These are phyloP conservation scores for Clamator glandarius DNA, from an alignment of 2,797 vertebrate genomes.

Conservation along the genomic window DNA sequence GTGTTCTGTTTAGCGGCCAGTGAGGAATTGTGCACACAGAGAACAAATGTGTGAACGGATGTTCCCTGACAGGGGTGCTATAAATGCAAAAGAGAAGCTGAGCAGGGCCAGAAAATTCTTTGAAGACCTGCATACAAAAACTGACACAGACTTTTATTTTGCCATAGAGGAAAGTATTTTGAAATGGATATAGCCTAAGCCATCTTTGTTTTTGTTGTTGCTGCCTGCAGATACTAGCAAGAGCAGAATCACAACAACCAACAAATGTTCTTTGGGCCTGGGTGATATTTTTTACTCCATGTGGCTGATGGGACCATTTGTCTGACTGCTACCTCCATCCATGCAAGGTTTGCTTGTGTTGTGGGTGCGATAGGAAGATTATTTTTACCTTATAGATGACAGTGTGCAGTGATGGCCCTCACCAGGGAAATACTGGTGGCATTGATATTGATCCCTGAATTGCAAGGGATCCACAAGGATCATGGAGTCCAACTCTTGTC, in stretches of 20 bases:
- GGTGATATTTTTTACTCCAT: rapidly evolving
- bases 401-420: not conserved
- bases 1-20: too few species aligned
- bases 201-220: not conserved
- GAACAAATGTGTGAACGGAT: too few species aligned
- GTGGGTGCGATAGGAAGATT: not conserved
- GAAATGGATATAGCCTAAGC: rapidly evolving
- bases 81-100: not conserved
- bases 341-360: not conserved
- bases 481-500: too few species aligned
- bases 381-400: not conserved
- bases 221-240: not conserved
- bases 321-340: not conserved
- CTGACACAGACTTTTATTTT: rapidly evolving
- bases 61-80: too few species aligned
- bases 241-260: not conserved
- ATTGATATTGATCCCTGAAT: too few species aligned
- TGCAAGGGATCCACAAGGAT: too few species aligned
- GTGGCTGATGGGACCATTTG: not conserved
- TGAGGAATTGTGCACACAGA: too few species aligned
- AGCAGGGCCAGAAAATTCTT: not conserved
- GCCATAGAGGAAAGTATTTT: not conserved
- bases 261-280: not conserved
- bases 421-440: rapidly evolving
- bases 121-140: not conserved